A percentile compares a stretch with the other conserved stretches of the same genome.
Evolutionary conservation across 1,140 invertebrate species (phyloP).

Genomic region (Berghia stephanieae): DNA sequence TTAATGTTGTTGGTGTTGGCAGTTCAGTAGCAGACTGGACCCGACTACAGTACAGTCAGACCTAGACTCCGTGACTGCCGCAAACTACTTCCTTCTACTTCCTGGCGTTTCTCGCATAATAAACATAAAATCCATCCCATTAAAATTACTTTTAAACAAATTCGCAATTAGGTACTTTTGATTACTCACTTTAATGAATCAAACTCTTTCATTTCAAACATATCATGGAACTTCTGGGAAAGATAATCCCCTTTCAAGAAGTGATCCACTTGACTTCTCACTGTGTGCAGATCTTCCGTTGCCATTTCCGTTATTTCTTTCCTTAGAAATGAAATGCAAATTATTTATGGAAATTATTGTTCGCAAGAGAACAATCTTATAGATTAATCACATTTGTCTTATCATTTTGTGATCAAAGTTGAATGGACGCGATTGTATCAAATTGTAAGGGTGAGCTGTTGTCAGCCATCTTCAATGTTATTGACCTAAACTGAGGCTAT

Average conservation of each 20-base stretch:
- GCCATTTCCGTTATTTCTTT: constrained; percentile 11
- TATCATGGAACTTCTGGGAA: constrained; percentile 52
- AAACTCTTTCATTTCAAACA: constrained; percentile 47
- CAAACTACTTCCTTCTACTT: too few relatives aligned
- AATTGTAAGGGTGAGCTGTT: neutral
- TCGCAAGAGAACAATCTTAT: neutral
- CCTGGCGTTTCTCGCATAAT: too few relatives aligned
- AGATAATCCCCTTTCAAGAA: constrained; percentile 50
- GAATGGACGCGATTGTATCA: neutral
- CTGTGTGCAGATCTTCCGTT: constrained; percentile 41
- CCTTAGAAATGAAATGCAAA: neutral
- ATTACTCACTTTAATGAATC: constrained; percentile 39
- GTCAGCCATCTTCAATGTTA: constrained; percentile 26
- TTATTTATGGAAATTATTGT: neutral
- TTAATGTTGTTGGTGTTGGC: too few relatives aligned
- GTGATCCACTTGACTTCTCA: constrained; percentile 51
- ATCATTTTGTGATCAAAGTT: neutral
- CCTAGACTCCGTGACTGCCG: too few relatives aligned
- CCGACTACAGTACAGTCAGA: too few relatives aligned
- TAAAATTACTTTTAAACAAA: neutral
- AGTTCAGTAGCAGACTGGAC: too few relatives aligned
- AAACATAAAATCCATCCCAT: too few relatives aligned
- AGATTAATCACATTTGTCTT: neutral
- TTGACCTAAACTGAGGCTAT: too few relatives aligned
- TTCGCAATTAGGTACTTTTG: neutral